A percentile compares a stretch with the other conserved stretches of the same genome.
Conservation (phyloP, 2,113 vertebrate genomes). For the Entosphenus tridentatus region DNA sequence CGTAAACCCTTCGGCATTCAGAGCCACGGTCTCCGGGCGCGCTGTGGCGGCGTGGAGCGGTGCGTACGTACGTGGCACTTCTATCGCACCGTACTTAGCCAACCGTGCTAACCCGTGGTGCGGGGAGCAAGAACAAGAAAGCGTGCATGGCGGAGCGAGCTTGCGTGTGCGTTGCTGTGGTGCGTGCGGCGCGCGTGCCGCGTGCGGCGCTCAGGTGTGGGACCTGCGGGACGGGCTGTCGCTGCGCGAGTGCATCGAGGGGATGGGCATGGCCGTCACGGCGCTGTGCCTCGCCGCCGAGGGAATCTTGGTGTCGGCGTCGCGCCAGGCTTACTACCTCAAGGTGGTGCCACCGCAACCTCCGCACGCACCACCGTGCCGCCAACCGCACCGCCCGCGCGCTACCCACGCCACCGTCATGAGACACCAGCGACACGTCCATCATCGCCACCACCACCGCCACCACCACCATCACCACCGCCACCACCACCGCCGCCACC, state of each 20-base stretch:
- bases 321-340: constrained; percentile 14
- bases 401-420: no score
- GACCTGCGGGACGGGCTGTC: constrained; percentile 27
- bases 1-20: no score
- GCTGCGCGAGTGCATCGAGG: constrained; percentile 24
- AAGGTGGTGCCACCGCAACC: constrained; percentile 7
- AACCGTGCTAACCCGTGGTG: not conserved
- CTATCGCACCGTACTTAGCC: not conserved
- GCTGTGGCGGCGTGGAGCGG: not conserved
- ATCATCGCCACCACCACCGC: constrained; percentile 7
- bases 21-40: not conserved
- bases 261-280: constrained; percentile 21
- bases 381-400: no score
- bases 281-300: constrained; percentile 14
- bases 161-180: no score
- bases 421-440: constrained; percentile 9
- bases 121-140: not conserved
- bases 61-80: not conserved
- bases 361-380: no score
- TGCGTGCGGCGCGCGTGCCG: not conserved
- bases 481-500: no score
- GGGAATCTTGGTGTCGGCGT: constrained; percentile 26
- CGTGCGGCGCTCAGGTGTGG: constrained; percentile 29
- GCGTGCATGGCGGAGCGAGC: not conserved
- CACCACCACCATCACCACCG: no score